These are phyloP conservation scores for Parazoanthus darwini DNA, from an alignment of 92 coral and sea anemone species.

Conservation along the genomic window DNA sequence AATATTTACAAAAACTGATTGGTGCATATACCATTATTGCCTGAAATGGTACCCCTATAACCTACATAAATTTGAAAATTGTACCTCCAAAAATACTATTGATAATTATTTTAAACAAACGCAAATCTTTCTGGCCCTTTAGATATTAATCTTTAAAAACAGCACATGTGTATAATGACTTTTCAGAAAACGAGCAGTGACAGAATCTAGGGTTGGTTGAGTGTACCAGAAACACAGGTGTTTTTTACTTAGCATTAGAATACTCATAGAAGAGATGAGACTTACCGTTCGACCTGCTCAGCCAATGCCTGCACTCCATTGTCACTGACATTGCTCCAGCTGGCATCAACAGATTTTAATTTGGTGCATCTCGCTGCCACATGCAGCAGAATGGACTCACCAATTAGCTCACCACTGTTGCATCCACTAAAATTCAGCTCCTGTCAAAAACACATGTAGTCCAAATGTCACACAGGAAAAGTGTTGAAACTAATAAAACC, in stretches of 20 bases:
- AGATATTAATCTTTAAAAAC: too few relatives aligned
- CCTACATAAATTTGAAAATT: too few relatives aligned
- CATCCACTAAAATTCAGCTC: conserved; percentile 96
- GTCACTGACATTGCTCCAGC: conserved; percentile 99
- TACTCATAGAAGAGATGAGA: neutral
- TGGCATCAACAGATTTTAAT: conserved; percentile 88
- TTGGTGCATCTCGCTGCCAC: conserved; percentile 85
- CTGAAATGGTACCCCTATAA: too few relatives aligned
- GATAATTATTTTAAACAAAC: too few relatives aligned
- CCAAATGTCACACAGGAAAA: too few relatives aligned
- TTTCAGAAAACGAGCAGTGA: neutral
- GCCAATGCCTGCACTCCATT: conserved; percentile 91
- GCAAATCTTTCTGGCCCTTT: too few relatives aligned
- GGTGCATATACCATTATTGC: too few relatives aligned
- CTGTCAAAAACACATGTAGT: conserved; percentile 32
- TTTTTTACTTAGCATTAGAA: neutral
- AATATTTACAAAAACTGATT: too few relatives aligned
- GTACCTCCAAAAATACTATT: too few relatives aligned
- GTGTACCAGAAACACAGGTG: neutral
- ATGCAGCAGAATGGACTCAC: conserved; percentile 94
- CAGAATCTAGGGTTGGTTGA: neutral
- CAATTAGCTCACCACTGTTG: conserved; percentile 91
- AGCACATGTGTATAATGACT: too few relatives aligned
- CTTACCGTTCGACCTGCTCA: conserved; percentile 85
- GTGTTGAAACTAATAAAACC: neutral